Evolutionary conservation across 2,113 vertebrate species (phyloP).

Genomic region (Edolisoma coerulescens): DNA sequence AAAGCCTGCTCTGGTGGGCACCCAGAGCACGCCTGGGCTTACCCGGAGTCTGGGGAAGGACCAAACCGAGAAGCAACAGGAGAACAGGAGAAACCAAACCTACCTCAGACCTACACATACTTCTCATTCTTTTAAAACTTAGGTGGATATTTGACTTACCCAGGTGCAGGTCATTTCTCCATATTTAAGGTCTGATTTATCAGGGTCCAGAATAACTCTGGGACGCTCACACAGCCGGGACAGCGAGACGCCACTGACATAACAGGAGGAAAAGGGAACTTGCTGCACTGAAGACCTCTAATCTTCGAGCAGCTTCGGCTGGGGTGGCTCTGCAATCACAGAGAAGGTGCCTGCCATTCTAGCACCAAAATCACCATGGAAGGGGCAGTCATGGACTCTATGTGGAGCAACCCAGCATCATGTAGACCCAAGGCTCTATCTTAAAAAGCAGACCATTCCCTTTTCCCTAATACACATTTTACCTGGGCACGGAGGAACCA

Average conservation of each 20-base stretch:
- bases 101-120: accelerated
- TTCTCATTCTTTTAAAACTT: accelerated
- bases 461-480: not conserved
- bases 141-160: not conserved
- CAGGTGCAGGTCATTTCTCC: not conserved
- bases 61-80: not conserved
- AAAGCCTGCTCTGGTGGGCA: not conserved
- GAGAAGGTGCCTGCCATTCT: not conserved
- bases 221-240: not conserved
- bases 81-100: not conserved
- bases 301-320: not conserved
- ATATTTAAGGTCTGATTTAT: not conserved
- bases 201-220: not conserved
- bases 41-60: not conserved
- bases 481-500: not conserved
- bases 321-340: not conserved
- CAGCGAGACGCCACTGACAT: not conserved
- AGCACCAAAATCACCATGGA: not conserved
- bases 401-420: not conserved
- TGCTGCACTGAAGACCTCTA: not conserved
- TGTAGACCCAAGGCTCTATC: not conserved
- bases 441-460: not conserved
- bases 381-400: not conserved
- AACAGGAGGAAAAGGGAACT: not conserved
- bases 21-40: not conserved